Base-by-base conservation (phyloP, 2,797 vertebrate genomes). In the Sylvilagus floridanus region DNA sequence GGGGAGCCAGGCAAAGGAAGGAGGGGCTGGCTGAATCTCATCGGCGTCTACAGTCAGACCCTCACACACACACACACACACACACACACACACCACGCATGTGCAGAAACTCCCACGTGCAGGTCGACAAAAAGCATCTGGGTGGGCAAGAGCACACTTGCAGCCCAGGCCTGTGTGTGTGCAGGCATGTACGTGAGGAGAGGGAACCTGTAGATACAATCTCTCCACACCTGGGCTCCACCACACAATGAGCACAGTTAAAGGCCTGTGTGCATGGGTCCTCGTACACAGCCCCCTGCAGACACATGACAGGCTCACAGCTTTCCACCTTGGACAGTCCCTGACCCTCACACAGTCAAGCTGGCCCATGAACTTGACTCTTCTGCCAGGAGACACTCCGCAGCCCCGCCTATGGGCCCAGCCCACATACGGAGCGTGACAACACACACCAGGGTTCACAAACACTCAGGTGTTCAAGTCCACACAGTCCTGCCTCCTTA, bases 21-120 rank as follows among this genome's bases (percentile, higher is more conserved):
- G 79, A 93, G 93, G 52, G 65, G 54, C n/a, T 91, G 84, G 57
- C 37, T 11, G 42, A 83, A 79, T 47, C 84, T 87, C 93, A 62
- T 11, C 22, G 26, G 50, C 11, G 4, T 28, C 71, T 94, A 90
- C 79, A 66, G 65, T 76, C 79, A 54, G n/a, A 76, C 96, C 96
- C 97, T 76, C 96, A 91, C 94, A 91, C 84, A 81, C 95, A 81
- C 79, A 75, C 82, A 92, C 85, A 77, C 82, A 90, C 96, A 91
- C 94, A 91, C 84, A 81, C 79, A 75, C 82, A 92, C 85, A 77
- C 82, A 90, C 87, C 52, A 94, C 83, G 28, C 68, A 42, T 13
- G 60, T 57, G 21, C 83, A 92, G 62, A 84, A 82, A 93, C n/a
- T 21, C 95, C 26, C n/a, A 3, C 52, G 11, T 4, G 22, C 65